Evolutionary conservation across 2,797 vertebrate genomes (phyloP), one percentile per base, ranked within the genome.

Genomic region (Argya squamiceps): DNA sequence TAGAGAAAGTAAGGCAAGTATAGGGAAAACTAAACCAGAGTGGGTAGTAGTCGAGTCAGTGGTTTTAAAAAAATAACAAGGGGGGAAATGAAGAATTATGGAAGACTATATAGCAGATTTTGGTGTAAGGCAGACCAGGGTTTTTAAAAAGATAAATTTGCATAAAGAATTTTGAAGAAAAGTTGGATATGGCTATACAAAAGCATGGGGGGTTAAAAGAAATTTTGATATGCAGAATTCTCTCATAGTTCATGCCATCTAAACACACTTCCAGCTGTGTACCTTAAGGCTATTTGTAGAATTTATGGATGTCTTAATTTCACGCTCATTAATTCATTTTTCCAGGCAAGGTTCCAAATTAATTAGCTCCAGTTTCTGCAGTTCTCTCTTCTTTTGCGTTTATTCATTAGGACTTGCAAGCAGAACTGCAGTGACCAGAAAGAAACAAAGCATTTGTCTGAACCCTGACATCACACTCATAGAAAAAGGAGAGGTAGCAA

Each of bases 351-450:
- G 5, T 84, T 92, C 47, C 59, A 68, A 41, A 70, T 43, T 91
- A 76, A 77, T 63, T 79, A 73, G 12, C 22, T 89, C 17, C 11
- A 64, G 6, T 87, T 95, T 84, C 41, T 76, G 52, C 52, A 75
- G 13, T 88, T 83, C 14, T 47, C 60, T 73, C 4, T 71, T 81
- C 59, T 73, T 89, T 75, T 77, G 34, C 67, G 18, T 91, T 81
- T 92, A 11, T 79, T 90, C 47, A n/a, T 79, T 90, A 39, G 46
- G 34, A 70, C 23, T 39, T 80, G 26, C 17, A 88, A 78, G 43
- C 29, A 30, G 30, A 84, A 29, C 32, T 65, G 59, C 18, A 73
- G 32, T 2, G 1, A 69, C 8, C n/a, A 56, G 32, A 93, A 84
- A 41, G 41, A 59, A 90, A 50, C 9, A 74, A 81, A 70, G 2